Base-by-base conservation (phyloP, 1,140 invertebrate genomes). In the Telenomus remus region DNA sequence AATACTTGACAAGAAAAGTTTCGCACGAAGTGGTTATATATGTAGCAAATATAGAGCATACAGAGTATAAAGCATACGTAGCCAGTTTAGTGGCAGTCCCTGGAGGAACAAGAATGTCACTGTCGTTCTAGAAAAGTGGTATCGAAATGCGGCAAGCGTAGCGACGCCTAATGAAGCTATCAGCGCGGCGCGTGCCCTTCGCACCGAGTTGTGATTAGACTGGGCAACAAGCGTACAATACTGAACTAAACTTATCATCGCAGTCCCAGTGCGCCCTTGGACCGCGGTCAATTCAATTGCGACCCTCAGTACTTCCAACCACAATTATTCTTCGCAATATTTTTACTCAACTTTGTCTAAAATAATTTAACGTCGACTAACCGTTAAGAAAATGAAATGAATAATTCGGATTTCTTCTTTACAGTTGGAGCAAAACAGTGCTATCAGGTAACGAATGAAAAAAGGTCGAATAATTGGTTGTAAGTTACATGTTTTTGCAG, bases 251-350 rank as follows among this genome's bases (percentile, higher is more conserved):
- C 78, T 79, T 77, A 77, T 78, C 68, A 77, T 74, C 68, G 57
- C 42, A 53, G 65, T 73, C 65, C 56, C 68, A 65, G 10, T 56
- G 48, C 66, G 63, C 77, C 68, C 68, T 79, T 69, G 75, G 74
- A 75, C 64, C 64, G 69, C 60, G 72, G 78, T 76, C 74, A 73
- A 81, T 81, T 81, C 81, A 82, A 82, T 82, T 81, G 81, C 78
- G n/a, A 78, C 60, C 61, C 74, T 47, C 35, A 55, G 44, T 57
- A 74, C 66, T 75, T 63, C 53, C 54, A 76, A 46, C 60, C 69
- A 63, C 73, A 71, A 78, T 82, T 79, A 80, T 78, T 78, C 76
- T 63, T 61, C 49, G 46, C 65, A 72, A 76, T 79, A 78, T 78
- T 81, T 71, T 79, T n/a, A n/a, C 34, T 35, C 5, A 35, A 35